Conservation (phyloP, 2,113 vertebrate species). For the Ictalurus furcatus region DNA sequence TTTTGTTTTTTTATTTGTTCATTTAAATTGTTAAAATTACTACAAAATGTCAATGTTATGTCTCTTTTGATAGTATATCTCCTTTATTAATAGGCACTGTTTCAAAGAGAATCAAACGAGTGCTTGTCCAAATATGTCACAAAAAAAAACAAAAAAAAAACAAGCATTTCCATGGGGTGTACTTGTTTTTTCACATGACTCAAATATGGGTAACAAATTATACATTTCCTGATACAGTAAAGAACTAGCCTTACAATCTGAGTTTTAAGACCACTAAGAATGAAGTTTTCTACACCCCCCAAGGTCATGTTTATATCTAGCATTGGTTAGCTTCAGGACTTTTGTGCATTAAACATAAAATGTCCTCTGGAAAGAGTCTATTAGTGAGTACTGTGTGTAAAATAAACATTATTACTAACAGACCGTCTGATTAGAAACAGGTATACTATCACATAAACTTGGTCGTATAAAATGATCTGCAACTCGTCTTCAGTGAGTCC, state of each 20-base stretch:
- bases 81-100: too few relatives aligned
- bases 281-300: neutral
- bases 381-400: neutral
- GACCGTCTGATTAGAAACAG: neutral
- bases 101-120: too few relatives aligned
- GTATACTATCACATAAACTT: neutral
- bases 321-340: neutral
- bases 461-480: neutral
- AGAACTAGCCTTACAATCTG: neutral
- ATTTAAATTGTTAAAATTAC: too few relatives aligned
- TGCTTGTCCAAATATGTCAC: too few relatives aligned
- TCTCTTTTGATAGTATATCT: too few relatives aligned
- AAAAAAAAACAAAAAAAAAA: too few relatives aligned
- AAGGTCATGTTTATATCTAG: neutral
- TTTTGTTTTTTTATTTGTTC: too few relatives aligned
- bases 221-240: neutral
- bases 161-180: too few relatives aligned
- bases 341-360: neutral
- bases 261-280: neutral
- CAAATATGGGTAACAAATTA: neutral
- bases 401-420: neutral
- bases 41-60: too few relatives aligned
- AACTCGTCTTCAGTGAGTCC: neutral
- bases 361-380: neutral
- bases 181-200: too few relatives aligned